Evolutionary conservation across 2,797 vertebrate species (phyloP).

Genomic region (Semotilus atromaculatus): DNA sequence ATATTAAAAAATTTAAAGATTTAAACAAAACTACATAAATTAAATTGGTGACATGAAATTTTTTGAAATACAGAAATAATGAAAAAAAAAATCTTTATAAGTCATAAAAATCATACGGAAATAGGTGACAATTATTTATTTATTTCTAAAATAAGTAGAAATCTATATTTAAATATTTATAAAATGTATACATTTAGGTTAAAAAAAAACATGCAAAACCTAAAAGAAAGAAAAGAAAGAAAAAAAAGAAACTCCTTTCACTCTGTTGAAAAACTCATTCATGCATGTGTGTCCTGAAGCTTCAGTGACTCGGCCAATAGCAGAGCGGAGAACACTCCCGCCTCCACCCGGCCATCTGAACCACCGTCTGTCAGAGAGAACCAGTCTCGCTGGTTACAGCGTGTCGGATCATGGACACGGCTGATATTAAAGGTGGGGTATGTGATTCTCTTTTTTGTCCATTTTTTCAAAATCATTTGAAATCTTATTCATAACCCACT

Average conservation of each 20-base stretch:
- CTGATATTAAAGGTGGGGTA: no score
- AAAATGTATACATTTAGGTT: not conserved
- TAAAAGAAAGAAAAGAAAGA: not conserved
- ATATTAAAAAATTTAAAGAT: not conserved
- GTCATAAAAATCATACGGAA: no score
- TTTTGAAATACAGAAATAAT: no score
- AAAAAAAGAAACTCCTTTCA: no score
- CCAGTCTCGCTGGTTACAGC: constrained; percentile 13
- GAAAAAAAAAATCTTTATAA: no score
- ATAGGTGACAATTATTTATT: not conserved
- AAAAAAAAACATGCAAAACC: not conserved
- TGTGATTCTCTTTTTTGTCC: no score
- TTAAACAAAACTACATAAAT: not conserved
- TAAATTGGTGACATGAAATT: not conserved
- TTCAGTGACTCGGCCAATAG: no score
- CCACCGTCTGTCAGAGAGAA: constrained; percentile 22
- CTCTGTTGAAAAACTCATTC: no score
- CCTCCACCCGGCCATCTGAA: not conserved
- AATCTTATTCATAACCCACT: no score
- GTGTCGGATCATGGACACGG: not conserved
- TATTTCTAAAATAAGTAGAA: not conserved
- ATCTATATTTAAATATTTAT: not conserved
- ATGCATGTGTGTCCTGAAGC: no score
- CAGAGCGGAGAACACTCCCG: no score
- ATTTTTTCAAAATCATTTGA: no score